Percentiles rank a stretch among this genome's conserved stretches.
These are phyloP conservation scores for Lampris megalopsis DNA, from an alignment of 2,113 vertebrate species.

Conservation along the genomic window DNA sequence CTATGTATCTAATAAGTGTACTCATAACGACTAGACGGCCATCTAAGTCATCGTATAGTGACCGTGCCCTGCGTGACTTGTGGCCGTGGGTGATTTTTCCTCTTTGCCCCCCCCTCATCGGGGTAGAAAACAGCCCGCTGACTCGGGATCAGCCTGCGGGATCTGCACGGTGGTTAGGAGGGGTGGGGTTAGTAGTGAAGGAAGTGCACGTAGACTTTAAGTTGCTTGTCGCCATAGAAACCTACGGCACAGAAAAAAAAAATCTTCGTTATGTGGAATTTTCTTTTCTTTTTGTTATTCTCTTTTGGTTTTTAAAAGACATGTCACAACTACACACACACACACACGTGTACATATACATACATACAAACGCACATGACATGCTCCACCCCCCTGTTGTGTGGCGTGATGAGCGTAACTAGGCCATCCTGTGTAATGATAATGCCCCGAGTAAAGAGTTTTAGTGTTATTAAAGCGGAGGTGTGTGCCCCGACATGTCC, in stretches of 20 bases:
- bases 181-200: conserved; percentile 62
- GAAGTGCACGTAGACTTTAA: conserved; percentile 58
- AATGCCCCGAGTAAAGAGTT: conserved; percentile 28
- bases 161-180: conserved; percentile 47
- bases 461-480: conserved; percentile 45
- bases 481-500: conserved; percentile 58
- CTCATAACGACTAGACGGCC: too few relatives aligned
- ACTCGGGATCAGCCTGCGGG: conserved; percentile 47
- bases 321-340: conserved; percentile 28
- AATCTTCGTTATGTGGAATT: conserved; percentile 28
- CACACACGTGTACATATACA: neutral
- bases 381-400: conserved; percentile 23
- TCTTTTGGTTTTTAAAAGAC: conserved; percentile 34
- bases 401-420: conserved; percentile 39
- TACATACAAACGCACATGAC: conserved; percentile 17
- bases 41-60: too few relatives aligned
- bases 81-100: conserved; percentile 13
- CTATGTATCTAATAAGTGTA: too few relatives aligned
- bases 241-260: conserved; percentile 37
- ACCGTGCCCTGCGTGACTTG: too few relatives aligned
- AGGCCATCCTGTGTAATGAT: conserved; percentile 50
- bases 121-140: conserved; percentile 16
- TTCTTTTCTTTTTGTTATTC: conserved; percentile 33
- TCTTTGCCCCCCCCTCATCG: conserved; percentile 30
- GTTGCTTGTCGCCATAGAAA: conserved; percentile 53